Evolutionary conservation across 2,797 vertebrate species (phyloP).

Genomic region (Dallia pectoralis): DNA sequence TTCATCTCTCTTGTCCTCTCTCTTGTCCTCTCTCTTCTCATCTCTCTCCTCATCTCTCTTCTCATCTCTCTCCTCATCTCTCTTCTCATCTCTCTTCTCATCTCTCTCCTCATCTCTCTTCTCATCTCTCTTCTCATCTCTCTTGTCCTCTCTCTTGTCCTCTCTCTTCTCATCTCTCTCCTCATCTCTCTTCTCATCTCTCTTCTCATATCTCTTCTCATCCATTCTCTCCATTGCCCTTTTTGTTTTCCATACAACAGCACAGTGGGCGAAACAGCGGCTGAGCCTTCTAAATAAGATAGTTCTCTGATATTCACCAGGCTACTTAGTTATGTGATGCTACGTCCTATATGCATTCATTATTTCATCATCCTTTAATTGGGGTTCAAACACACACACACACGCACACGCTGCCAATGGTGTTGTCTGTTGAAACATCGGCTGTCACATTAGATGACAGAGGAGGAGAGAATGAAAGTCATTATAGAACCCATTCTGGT

Average conservation of each 20-base stretch:
- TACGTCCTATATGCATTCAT: background rate
- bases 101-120: too few relatives aligned
- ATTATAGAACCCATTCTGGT: background rate
- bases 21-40: too few relatives aligned
- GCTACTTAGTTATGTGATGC: background rate
- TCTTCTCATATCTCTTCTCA: background rate
- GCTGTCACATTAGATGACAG: background rate
- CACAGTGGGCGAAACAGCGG: background rate
- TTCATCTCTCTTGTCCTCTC: too few relatives aligned
- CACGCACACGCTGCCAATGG: background rate
- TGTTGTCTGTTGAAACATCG: background rate
- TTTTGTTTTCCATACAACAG: background rate
- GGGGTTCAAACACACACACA: background rate
- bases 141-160: background rate
- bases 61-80: background rate
- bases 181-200: too few relatives aligned
- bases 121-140: too few relatives aligned
- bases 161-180: background rate
- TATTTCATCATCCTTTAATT: background rate
- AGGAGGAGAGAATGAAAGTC: background rate
- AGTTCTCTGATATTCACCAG: background rate
- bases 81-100: too few relatives aligned
- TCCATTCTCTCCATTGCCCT: too few relatives aligned
- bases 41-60: background rate
- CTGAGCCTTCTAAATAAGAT: background rate